Conservation (phyloP, 2,797 vertebrate species). For the Takifugu ocellatus region DNA sequence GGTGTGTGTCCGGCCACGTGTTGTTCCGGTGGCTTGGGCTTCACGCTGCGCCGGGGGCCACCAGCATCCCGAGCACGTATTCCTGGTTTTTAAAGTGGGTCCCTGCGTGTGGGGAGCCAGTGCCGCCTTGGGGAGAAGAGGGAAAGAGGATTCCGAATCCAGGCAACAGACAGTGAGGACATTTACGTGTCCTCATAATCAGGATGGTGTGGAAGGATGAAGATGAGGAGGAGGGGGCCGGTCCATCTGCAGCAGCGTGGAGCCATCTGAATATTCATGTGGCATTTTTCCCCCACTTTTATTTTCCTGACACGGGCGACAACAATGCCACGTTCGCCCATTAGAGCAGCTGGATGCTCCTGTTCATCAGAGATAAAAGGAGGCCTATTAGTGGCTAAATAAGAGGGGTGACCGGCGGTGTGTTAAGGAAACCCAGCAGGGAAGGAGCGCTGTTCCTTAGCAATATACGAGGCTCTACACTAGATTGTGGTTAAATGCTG, state of each 20-base stretch:
- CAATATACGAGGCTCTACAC: constrained; percentile 21
- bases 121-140: constrained; percentile 11
- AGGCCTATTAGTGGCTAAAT: constrained; percentile 21
- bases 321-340: constrained; percentile 11
- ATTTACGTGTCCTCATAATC: constrained; percentile 62
- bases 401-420: constrained; percentile 4
- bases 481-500: constrained; percentile 30
- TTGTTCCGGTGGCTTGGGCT: constrained; percentile 12
- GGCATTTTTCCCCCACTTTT: constrained; percentile 61
- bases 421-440: background rate
- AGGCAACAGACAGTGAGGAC: constrained; percentile 60
- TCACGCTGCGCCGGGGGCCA: constrained; percentile 2
- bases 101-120: constrained; percentile 7
- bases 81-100: background rate
- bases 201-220: constrained; percentile 63
- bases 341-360: constrained; percentile 22
- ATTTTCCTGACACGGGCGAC: constrained; percentile 27
- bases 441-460: background rate
- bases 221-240: constrained; percentile 62
- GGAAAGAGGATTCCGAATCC: constrained; percentile 43
- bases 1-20: too few relatives aligned
- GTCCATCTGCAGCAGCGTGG: constrained; percentile 47
- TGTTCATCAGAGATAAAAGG: constrained; percentile 33
- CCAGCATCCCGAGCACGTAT: too few relatives aligned
- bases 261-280: constrained; percentile 64